phyloP scores from a whole-genome alignment of 1,140 invertebrate genomes.

The Ips typographus region DNA sequence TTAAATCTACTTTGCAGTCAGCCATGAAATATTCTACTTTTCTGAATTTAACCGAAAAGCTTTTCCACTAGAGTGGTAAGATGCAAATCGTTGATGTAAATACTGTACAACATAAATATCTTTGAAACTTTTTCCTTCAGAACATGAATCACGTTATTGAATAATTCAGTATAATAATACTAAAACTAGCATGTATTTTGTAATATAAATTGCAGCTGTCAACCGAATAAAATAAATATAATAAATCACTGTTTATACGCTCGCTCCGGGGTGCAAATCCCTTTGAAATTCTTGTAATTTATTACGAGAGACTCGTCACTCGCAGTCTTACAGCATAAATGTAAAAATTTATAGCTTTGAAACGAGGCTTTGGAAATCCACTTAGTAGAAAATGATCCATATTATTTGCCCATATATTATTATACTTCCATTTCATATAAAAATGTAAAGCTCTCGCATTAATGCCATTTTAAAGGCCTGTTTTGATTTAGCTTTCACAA shows the following conservation, averaged over 20 bases:
- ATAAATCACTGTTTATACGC: slow-evolving; percentile 14
- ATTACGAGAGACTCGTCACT: slow-evolving; percentile 18
- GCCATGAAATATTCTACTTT: too few relatives aligned
- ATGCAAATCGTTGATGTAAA: too few relatives aligned
- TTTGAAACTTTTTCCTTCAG: too few relatives aligned
- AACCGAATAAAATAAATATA: slow-evolving; percentile 15
- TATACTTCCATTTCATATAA: too few relatives aligned
- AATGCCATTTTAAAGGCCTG: too few relatives aligned
- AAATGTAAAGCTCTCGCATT: too few relatives aligned
- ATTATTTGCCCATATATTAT: slow-evolving; percentile 3
- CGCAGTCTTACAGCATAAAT: slow-evolving; percentile 14
- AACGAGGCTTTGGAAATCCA: slow-evolving; percentile 1
- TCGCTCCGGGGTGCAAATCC: slow-evolving; percentile 12
- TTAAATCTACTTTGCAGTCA: too few relatives aligned
- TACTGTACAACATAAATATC: too few relatives aligned
- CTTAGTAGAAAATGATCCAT: neutral
- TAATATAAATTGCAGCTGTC: slow-evolving; percentile 5
- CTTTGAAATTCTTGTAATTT: slow-evolving; percentile 17
- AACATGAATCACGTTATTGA: neutral
- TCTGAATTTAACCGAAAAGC: too few relatives aligned
- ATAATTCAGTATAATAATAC: neutral
- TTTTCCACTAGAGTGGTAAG: too few relatives aligned
- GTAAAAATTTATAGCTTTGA: slow-evolving; percentile 11
- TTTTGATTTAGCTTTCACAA: too few relatives aligned
- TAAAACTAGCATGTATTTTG: slow-evolving; percentile 3